A percentile compares a stretch with the other conserved stretches of the same genome.
Conservation (phyloP, 2,113 vertebrate species). For the Aviceda subcristata region DNA sequence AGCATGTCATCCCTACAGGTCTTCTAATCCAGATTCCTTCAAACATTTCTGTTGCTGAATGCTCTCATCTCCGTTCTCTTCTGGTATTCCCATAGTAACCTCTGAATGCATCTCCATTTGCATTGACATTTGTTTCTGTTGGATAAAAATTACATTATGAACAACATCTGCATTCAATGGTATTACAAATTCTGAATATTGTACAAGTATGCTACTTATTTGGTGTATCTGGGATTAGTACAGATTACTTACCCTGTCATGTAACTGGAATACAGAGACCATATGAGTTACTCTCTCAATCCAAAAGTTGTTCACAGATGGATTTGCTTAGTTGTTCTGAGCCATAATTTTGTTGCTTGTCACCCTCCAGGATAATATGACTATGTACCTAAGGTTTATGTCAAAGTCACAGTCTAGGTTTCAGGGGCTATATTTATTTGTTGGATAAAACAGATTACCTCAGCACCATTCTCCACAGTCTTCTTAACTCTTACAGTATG, state of each 20-base stretch:
- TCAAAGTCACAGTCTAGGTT: neutral
- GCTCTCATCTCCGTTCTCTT: neutral
- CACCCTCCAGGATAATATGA: neutral
- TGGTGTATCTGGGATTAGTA: neutral
- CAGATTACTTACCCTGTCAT: neutral
- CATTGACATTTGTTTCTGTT: neutral
- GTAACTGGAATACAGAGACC: neutral
- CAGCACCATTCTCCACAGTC: neutral
- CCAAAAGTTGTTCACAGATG: neutral
- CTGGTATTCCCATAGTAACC: neutral
- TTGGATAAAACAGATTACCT: neutral
- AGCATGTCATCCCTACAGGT: neutral
- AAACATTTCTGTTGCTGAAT: neutral
- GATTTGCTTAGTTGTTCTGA: neutral
- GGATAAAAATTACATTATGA: neutral
- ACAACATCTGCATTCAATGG: neutral
- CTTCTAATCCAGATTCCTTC: neutral
- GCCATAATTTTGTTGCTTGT: neutral
- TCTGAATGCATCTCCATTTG: neutral
- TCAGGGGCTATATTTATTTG: neutral
- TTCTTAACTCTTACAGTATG: neutral
- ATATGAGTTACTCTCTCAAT: neutral
- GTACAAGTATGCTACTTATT: neutral
- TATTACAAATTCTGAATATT: neutral
- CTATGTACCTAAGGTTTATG: neutral